phyloP scores from a whole-genome alignment of 2,888 invertebrate species.

The Meliscaeva auricollis region DNA sequence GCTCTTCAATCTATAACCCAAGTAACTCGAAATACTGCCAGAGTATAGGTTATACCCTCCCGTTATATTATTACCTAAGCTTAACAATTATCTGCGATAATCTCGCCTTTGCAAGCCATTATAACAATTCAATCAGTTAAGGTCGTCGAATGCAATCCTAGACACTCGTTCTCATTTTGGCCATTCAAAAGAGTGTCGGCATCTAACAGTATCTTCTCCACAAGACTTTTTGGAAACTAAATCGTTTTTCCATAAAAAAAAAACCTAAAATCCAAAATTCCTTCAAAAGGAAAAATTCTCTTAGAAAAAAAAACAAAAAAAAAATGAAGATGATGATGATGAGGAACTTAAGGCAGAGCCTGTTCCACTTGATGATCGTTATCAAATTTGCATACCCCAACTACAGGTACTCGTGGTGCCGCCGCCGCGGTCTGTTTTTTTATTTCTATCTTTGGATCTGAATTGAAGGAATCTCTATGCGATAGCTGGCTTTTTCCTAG shows the following conservation, averaged over 20 bases:
- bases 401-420: constrained; percentile 54
- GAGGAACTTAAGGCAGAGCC: constrained; percentile 27
- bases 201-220: constrained; percentile 12
- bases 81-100: no score
- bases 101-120: no score
- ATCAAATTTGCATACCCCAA: constrained; percentile 67
- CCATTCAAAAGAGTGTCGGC: constrained; percentile 51
- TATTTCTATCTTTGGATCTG: constrained; percentile 4
- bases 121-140: constrained; percentile 62
- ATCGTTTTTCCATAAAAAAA: constrained; percentile 22
- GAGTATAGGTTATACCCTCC: no score
- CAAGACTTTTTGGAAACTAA: neutral
- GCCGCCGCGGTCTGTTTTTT: constrained; percentile 26
- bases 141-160: constrained; percentile 54
- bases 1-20: no score
- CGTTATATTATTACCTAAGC: no score
- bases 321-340: neutral
- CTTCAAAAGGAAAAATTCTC: constrained; percentile 19
- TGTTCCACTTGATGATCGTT: constrained; percentile 69
- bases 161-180: constrained; percentile 38
- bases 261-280: constrained; percentile 25
- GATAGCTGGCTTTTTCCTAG: constrained; percentile 16
- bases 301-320: neutral
- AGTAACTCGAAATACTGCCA: no score
- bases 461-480: constrained; percentile 52